Conservation (phyloP, 2,797 vertebrate genomes). For the Peromyscus melanophrys region DNA sequence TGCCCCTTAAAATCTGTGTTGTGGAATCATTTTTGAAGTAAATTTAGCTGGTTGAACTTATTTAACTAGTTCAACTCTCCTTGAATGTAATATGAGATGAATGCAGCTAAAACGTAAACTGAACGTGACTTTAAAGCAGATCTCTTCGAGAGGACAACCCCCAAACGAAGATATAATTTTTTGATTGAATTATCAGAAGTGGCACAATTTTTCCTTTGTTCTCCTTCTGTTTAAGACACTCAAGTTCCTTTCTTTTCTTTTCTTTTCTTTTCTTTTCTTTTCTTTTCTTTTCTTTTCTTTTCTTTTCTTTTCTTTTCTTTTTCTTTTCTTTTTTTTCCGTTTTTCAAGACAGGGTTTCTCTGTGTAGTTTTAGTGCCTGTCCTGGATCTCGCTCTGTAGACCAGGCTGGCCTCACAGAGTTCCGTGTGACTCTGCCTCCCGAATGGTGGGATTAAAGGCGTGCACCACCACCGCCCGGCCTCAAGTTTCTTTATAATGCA, state of each 20-base stretch:
- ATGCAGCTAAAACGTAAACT: slow-evolving; percentile 54
- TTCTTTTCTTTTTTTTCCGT: too few relatives aligned
- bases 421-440: too few relatives aligned
- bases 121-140: slow-evolving; percentile 54
- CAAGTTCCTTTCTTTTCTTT: slow-evolving; percentile 45
- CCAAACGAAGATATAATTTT: slow-evolving; percentile 41
- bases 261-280: too few relatives aligned
- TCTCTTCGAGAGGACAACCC: slow-evolving; percentile 15
- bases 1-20: background rate
- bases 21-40: slow-evolving; percentile 15
- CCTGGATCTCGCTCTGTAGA: too few relatives aligned
- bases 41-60: background rate
- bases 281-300: too few relatives aligned
- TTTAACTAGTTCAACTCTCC: slow-evolving; percentile 27
- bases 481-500: slow-evolving; percentile 41
- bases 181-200: slow-evolving; percentile 31
- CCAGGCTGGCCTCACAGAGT: too few relatives aligned
- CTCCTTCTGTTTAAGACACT: slow-evolving; percentile 16
- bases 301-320: too few relatives aligned
- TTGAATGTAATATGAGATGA: slow-evolving; percentile 17
- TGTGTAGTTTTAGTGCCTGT: too few relatives aligned
- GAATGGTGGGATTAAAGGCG: too few relatives aligned
- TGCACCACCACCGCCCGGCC: too few relatives aligned
- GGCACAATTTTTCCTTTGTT: background rate
- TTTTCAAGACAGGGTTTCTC: too few relatives aligned